phyloP scores from a whole-genome alignment of 2,113 vertebrate genomes.

The Hemicordylus capensis region DNA sequence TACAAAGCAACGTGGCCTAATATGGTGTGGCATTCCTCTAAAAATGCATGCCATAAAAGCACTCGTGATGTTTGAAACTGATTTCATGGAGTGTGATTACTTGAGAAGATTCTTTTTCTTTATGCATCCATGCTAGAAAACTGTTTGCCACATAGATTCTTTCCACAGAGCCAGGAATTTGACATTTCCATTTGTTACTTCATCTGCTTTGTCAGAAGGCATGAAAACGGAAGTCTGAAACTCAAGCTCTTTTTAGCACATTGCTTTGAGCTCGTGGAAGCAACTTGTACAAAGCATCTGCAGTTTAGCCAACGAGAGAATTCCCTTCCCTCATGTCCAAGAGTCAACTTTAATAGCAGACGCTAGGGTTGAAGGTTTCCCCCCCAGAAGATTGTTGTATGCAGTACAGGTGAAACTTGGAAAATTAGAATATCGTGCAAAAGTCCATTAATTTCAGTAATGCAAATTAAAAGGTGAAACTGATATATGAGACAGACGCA shows the following conservation, averaged over 20 bases:
- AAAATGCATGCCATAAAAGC: constrained; percentile 16
- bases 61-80: background rate
- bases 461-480: too few species aligned
- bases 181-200: constrained; percentile 18
- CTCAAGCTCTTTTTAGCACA: constrained; percentile 25
- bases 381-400: background rate
- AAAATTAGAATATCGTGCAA: too few species aligned
- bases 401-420: too few species aligned
- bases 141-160: constrained; percentile 2
- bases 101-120: background rate
- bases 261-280: constrained; percentile 15
- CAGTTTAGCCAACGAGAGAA: background rate
- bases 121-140: background rate
- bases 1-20: constrained; percentile 1
- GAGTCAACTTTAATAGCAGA: background rate
- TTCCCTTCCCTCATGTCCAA: background rate
- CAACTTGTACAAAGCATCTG: background rate
- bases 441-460: too few species aligned
- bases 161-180: constrained; percentile 3
- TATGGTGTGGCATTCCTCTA: background rate
- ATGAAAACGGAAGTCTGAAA: constrained; percentile 12
- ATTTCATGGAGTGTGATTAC: constrained; percentile 3
- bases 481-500: too few species aligned
- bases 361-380: background rate
- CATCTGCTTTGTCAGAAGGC: constrained; percentile 1